Evolutionary conservation across 2,113 vertebrate genomes (phyloP).

Genomic region (Montifringilla adamsi): DNA sequence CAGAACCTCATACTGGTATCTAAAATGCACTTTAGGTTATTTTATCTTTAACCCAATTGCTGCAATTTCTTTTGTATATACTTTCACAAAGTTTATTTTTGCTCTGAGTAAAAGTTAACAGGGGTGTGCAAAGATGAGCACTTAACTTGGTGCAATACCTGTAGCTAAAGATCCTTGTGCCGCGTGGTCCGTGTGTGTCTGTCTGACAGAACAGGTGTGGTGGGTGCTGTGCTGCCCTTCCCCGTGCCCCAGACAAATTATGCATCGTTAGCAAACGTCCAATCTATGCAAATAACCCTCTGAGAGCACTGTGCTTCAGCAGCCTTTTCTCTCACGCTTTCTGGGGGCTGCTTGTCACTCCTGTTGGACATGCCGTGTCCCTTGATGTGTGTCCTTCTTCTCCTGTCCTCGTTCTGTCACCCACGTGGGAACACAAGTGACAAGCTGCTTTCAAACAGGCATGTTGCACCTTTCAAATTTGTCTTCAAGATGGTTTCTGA

Average conservation of each 20-base stretch:
- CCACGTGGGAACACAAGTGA: background rate
- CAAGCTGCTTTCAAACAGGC: conserved; percentile 13
- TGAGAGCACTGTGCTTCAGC: conserved; percentile 47
- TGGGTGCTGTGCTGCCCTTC: conserved; percentile 4
- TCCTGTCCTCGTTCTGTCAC: background rate
- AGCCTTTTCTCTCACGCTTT: conserved; percentile 54
- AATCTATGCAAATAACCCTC: conserved; percentile 78
- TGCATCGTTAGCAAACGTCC: conserved; percentile 65
- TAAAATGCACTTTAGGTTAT: conserved; percentile 84
- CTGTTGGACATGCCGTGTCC: background rate
- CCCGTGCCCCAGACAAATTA: conserved; percentile 50
- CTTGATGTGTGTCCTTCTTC: background rate
- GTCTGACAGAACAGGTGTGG: conserved; percentile 23
- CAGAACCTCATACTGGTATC: conserved; percentile 77
- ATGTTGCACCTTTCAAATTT: conserved; percentile 57
- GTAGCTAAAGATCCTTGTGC: conserved; percentile 67
- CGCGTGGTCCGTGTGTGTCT: conserved; percentile 44
- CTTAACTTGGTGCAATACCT: conserved; percentile 81
- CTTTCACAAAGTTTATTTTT: conserved; percentile 80
- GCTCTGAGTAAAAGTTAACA: conserved; percentile 76
- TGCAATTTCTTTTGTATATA: conserved; percentile 80
- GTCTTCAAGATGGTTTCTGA: background rate
- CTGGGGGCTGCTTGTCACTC: conserved; percentile 49
- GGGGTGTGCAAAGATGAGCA: conserved; percentile 77
- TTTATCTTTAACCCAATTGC: conserved; percentile 80